These are phyloP conservation scores for Mesoclemmys tuberculata DNA, from an alignment of 2,113 vertebrate genomes.

Conservation along the genomic window DNA sequence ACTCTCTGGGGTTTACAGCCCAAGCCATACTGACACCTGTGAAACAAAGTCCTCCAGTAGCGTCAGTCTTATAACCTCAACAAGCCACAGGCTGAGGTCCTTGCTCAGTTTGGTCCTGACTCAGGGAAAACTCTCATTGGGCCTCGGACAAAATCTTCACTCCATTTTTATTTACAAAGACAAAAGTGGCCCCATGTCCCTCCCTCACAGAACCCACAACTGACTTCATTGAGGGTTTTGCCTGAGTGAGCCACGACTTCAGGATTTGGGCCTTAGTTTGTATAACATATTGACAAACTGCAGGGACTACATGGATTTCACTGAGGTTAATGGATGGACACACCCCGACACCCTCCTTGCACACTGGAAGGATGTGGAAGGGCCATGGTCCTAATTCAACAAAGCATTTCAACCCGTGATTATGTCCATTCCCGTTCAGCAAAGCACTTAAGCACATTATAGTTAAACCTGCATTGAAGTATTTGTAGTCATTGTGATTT, in stretches of 20 bases:
- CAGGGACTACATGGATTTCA: too few relatives aligned
- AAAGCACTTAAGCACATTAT: neutral
- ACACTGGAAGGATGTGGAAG: too few relatives aligned
- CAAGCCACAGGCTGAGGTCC: neutral
- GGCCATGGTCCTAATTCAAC: too few relatives aligned
- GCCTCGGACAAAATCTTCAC: neutral
- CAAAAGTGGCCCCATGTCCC: neutral
- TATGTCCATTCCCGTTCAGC: too few relatives aligned
- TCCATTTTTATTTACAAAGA: neutral
- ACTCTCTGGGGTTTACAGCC: neutral
- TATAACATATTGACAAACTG: neutral
- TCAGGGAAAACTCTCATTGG: neutral
- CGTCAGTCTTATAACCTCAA: neutral
- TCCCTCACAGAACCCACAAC: neutral
- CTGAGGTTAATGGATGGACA: too few relatives aligned
- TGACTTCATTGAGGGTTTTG: neutral
- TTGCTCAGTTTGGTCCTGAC: neutral
- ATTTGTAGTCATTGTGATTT: neutral
- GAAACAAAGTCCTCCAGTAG: neutral
- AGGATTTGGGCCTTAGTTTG: neutral
- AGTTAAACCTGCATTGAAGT: neutral
- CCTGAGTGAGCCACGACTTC: neutral
- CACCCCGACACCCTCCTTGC: too few relatives aligned
- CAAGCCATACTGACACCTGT: rapidly evolving
- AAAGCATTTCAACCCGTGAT: too few relatives aligned